Conservation (phyloP, 2,113 vertebrate species). For the Saguinus imperator region DNA sequence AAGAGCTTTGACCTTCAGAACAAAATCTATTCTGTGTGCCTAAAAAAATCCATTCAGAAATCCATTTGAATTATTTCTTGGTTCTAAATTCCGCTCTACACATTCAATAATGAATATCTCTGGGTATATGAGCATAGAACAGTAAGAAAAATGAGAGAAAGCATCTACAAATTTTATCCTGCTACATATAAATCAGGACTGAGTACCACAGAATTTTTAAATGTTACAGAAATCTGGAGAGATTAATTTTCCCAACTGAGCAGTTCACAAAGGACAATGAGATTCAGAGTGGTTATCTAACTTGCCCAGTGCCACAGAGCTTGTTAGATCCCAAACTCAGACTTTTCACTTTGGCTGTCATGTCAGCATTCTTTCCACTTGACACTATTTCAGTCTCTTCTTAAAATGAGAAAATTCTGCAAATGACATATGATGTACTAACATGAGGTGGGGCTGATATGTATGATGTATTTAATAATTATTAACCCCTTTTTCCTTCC, state of each 20-base stretch:
- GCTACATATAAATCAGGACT: conserved; percentile 27
- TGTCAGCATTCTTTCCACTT: neutral
- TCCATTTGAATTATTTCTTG: conserved; percentile 52
- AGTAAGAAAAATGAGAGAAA: conserved; percentile 57
- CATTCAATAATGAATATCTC: conserved; percentile 17
- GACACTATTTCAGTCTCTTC: neutral
- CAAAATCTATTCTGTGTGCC: neutral
- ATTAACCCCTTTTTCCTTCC: neutral
- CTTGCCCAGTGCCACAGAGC: neutral
- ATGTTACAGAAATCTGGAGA: neutral
- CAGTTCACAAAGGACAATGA: neutral
- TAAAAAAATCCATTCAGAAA: conserved; percentile 30
- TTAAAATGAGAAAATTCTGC: conserved; percentile 23
- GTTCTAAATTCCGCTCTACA: neutral
- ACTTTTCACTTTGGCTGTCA: neutral
- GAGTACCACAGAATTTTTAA: conserved; percentile 46
- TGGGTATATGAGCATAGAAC: neutral
- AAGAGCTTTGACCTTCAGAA: conserved; percentile 40
- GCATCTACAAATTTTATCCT: conserved; percentile 38
- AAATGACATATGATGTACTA: neutral
- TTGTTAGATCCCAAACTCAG: neutral
- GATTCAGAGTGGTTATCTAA: neutral
- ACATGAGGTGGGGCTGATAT: neutral
- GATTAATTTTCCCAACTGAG: conserved; percentile 34
- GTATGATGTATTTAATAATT: neutral